Evolutionary conservation across 2,888 invertebrate genomes (phyloP).

Genomic region (Eupithecia pulchellata): DNA sequence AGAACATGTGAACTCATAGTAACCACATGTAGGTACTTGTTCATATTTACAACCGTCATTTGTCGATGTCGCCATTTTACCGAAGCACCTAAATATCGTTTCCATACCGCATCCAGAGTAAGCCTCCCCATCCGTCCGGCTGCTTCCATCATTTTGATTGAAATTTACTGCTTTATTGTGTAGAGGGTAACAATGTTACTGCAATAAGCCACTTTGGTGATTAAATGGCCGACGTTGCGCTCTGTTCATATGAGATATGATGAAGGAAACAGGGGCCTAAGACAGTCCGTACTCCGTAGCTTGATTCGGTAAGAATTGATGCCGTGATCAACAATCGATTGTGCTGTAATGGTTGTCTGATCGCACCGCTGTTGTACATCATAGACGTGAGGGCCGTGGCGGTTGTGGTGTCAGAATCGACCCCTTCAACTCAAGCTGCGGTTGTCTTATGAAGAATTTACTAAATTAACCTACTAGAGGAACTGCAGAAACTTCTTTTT

Average conservation of each 20-base stretch:
- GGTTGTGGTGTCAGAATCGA: neutral
- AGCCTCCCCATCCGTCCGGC: constrained; percentile 62
- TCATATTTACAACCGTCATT: neutral
- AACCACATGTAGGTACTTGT: neutral
- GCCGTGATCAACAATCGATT: neutral
- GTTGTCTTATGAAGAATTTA: no score
- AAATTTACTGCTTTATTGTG: constrained; percentile 76
- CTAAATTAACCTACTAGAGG: no score
- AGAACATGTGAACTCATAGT: neutral
- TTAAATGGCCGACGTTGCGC: constrained; percentile 64
- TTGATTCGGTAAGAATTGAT: neutral
- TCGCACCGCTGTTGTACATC: neutral
- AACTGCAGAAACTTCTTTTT: no score
- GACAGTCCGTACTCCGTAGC: neutral
- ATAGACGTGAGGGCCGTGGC: no score
- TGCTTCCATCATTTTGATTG: constrained; percentile 79
- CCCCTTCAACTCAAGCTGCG: neutral
- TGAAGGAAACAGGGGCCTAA: neutral
- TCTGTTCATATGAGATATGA: constrained; percentile 41
- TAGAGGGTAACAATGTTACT: constrained; percentile 69
- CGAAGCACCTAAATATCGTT: constrained; percentile 16
- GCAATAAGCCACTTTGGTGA: constrained; percentile 81
- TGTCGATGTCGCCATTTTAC: neutral
- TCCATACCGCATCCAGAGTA: constrained; percentile 58
- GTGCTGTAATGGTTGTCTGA: neutral